These are phyloP conservation scores for Phengaris alcon DNA, from an alignment of 2,888 invertebrate genomes.

Conservation along the genomic window DNA sequence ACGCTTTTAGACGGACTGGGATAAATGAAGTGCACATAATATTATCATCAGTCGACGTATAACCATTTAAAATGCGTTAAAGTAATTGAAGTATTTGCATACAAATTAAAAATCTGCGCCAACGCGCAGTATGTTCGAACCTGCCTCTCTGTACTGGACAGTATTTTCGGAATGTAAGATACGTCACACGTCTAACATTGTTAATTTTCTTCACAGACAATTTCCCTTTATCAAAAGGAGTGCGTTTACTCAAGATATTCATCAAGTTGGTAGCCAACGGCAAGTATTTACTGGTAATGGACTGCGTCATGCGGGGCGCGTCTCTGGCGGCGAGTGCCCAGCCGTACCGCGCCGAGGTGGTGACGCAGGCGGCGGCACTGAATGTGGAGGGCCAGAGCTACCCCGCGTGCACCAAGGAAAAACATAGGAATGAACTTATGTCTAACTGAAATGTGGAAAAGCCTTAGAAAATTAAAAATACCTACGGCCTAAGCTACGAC, in stretches of 20 bases:
- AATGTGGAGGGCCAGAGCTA: conserved; percentile 48
- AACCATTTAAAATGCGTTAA: too few species aligned
- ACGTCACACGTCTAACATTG: too few species aligned
- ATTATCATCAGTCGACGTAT: too few species aligned
- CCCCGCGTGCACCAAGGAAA: conserved; percentile 49
- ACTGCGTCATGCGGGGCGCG: conserved; percentile 48
- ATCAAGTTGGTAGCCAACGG: conserved; percentile 53
- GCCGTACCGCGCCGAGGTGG: conserved; percentile 49
- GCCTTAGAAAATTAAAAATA: not conserved
- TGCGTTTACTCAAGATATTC: conserved; percentile 56
- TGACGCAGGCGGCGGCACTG: conserved; percentile 41
- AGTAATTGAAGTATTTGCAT: not conserved
- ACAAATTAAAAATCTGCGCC: not conserved
- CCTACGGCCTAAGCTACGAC: too few species aligned
- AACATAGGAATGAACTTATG: conserved; percentile 45
- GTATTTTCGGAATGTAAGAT: too few species aligned
- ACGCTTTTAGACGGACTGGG: too few species aligned
- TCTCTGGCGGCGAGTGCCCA: conserved; percentile 40
- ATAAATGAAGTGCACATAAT: too few species aligned
- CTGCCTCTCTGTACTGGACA: too few species aligned
- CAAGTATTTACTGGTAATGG: conserved; percentile 55
- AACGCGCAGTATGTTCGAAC: too few species aligned
- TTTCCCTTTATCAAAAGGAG: conserved; percentile 45
- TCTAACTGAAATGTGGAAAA: not conserved
- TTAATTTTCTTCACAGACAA: conserved; percentile 43